Evolutionary conservation across 2,113 vertebrate genomes (phyloP).

Genomic region (Orientallactaga bullata): DNA sequence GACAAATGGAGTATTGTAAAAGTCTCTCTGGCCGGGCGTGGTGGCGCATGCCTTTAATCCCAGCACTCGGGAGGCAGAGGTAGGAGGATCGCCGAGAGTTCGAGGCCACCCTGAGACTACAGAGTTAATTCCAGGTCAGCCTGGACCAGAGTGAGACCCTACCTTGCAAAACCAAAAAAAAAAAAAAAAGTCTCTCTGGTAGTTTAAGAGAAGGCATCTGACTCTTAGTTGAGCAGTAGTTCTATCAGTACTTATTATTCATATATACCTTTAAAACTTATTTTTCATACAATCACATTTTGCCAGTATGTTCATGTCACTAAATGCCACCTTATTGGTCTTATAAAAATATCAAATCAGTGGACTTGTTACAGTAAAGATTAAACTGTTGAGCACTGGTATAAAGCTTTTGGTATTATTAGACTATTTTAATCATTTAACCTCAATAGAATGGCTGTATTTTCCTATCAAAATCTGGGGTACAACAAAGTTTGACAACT

Average conservation of each 20-base stretch:
- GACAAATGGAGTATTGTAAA: not conserved
- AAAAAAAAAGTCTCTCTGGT: not conserved
- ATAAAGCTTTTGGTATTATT: not conserved
- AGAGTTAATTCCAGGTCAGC: too few relatives aligned
- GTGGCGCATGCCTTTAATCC: too few relatives aligned
- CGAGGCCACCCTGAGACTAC: too few relatives aligned
- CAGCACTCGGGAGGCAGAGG: too few relatives aligned
- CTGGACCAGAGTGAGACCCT: too few relatives aligned
- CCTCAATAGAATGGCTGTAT: not conserved
- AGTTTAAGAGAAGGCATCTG: not conserved
- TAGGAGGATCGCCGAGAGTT: too few relatives aligned
- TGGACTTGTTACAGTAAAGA: not conserved
- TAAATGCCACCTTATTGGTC: not conserved
- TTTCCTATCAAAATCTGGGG: conserved; percentile 35
- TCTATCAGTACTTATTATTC: not conserved
- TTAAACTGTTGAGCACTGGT: not conserved
- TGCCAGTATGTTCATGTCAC: not conserved
- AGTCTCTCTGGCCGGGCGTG: not conserved
- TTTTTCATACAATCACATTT: conserved; percentile 45
- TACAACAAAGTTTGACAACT: not conserved
- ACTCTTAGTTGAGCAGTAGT: not conserved
- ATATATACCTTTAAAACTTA: conserved; percentile 1
- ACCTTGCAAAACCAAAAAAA: not conserved
- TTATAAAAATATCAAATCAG: conserved; percentile 43
- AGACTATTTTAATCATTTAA: not conserved